These are phyloP conservation scores for Liolophura sinensis DNA, from an alignment of 1,140 invertebrate genomes.

Conservation along the genomic window DNA sequence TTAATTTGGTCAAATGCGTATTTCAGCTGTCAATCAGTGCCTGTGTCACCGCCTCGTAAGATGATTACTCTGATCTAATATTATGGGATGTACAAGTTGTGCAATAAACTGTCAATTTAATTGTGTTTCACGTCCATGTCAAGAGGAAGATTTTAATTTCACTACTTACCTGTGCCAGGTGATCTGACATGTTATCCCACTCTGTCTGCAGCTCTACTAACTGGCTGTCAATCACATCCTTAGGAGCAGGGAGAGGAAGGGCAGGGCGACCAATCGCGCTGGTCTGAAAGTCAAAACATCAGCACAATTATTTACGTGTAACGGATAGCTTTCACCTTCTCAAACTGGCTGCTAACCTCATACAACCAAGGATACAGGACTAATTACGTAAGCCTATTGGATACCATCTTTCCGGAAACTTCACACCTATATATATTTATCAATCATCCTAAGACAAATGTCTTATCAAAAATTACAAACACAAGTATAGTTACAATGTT, in stretches of 20 bases:
- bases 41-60: not conserved
- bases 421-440: too few species aligned
- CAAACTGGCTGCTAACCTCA: too few species aligned
- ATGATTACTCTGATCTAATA: not conserved
- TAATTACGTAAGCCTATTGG: too few species aligned
- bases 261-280: not conserved
- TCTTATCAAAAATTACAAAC: too few species aligned
- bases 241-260: constrained; percentile 20
- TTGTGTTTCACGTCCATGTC: not conserved
- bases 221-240: constrained; percentile 42
- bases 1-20: too few species aligned
- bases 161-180: constrained; percentile 36
- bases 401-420: too few species aligned
- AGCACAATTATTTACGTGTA: constrained; percentile 4
- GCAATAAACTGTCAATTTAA: not conserved
- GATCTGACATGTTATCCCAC: constrained; percentile 39
- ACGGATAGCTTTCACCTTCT: not conserved
- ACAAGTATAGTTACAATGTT: too few species aligned
- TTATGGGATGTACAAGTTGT: not conserved
- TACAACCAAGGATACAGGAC: too few species aligned
- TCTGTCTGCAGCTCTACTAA: constrained; percentile 36
- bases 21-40: not conserved
- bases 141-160: not conserved
- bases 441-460: too few species aligned
- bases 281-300: not conserved